These are phyloP conservation scores for Pantherophis vulpinus DNA, from an alignment of 2,797 vertebrate genomes.

Conservation along the genomic window DNA sequence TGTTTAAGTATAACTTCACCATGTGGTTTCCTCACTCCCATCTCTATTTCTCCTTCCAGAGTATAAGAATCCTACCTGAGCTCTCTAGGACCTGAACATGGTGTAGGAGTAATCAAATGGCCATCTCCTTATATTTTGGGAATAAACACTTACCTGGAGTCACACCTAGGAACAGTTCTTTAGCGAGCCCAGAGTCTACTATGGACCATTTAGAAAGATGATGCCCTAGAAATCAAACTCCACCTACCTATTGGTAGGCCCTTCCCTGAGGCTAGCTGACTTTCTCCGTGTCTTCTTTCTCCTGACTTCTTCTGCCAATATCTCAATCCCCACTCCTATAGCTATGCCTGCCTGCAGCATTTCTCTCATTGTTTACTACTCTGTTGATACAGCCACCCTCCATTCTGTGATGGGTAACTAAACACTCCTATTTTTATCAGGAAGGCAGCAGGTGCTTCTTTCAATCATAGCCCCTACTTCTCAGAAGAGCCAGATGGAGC, in stretches of 20 bases:
- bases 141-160: not conserved
- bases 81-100: not conserved
- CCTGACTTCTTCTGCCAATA: not conserved
- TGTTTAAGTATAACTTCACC: not conserved
- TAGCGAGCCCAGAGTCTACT: too few relatives aligned
- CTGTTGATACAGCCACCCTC: conserved; percentile 60
- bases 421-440: conserved; percentile 58
- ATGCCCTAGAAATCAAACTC: not conserved
- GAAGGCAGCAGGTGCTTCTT: conserved; percentile 61
- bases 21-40: not conserved
- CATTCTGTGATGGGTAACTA: conserved; percentile 25
- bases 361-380: conserved; percentile 59
- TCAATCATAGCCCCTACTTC: conserved; percentile 55
- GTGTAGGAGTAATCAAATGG: not conserved
- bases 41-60: not conserved
- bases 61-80: not conserved
- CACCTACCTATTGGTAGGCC: conserved; percentile 50
- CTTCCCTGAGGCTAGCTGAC: not conserved
- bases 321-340: not conserved
- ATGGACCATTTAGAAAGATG: not conserved
- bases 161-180: not conserved
- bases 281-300: conserved; percentile 17
- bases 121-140: not conserved
- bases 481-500: conserved; percentile 8
- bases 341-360: not conserved